Base-by-base conservation (phyloP, 2,113 vertebrate genomes). In the Mus pahari region DNA sequence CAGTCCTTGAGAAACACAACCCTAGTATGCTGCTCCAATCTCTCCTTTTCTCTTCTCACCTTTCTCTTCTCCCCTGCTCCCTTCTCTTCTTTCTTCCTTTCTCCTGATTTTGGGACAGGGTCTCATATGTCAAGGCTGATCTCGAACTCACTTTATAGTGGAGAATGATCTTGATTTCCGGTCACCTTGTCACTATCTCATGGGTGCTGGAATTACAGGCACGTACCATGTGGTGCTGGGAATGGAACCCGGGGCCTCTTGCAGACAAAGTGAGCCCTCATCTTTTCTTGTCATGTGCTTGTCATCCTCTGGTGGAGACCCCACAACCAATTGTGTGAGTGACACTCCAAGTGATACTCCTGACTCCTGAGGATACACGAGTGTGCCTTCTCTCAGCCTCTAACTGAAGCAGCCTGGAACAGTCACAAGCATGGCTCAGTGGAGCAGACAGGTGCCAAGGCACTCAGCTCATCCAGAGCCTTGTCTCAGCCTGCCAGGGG, bases 251-350 rank as follows among this genome's bases (percentile, higher is more conserved):
- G 0, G 84, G 45, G 1, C 50, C 33, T 71, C 66, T 7, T 16
- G 19, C 20, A 11, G 7, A 50, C 17, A 12, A 3, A 53, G 45
- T 70, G 33, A 70, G 14, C 6, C 82, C 79, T 74, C 11, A 53
- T 55, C 14, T 74, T 81, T 89, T 19, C 75, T 71, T 20, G 58
- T 92, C 58, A 1, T 70, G 64, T 91, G 14, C 22, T 55, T 62
- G 45, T 53, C 28, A 71, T 91, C n/a, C 79, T 68, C 81, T 92
- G 50, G 45, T 92, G 94, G 83, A 78, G 20, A 75, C 66, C 17
- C 9, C 36, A 48, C 7, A 73, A 39, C 60, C 7, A 20, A 39
- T 88, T 50, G 33, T 89, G 73, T 84, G 55, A 95, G 36, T 74
- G 83, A 91, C 42, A 1, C 22, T 73, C 7, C 82, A 10, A 82